A percentile compares a stretch with the other conserved stretches of the same genome.
Evolutionary conservation across 2,888 invertebrate genomes (phyloP).

Genomic region (Ophion slaviceki): DNA sequence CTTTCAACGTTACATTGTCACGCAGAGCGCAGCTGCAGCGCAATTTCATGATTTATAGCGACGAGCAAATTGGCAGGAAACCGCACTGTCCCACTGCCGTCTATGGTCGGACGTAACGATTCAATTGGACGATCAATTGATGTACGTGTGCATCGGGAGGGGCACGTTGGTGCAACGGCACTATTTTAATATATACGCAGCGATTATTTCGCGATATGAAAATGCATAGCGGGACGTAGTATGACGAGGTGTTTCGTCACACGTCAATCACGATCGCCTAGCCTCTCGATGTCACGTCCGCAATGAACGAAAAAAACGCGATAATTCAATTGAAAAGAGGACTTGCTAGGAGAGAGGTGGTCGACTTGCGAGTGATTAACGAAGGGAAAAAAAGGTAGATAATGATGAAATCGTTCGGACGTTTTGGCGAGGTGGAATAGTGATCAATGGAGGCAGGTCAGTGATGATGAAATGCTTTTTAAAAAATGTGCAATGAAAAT

Average conservation of each 20-base stretch:
- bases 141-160: not conserved
- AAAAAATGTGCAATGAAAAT: too few relatives aligned
- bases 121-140: not conserved
- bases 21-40: not conserved
- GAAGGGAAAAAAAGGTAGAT: not conserved
- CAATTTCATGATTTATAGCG: not conserved
- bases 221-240: not conserved
- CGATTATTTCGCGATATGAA: not conserved
- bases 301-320: not conserved
- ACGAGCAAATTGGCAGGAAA: conserved; percentile 6
- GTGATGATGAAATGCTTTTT: not conserved
- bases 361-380: not conserved
- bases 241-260: not conserved
- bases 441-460: not conserved
- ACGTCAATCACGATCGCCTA: not conserved
- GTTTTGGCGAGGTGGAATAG: not conserved
- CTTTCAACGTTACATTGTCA: not conserved
- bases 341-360: not conserved
- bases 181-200: not conserved
- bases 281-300: not conserved
- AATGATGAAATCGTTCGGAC: not conserved
- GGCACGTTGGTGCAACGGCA: not conserved
- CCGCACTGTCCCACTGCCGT: not conserved
- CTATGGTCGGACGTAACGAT: not conserved
- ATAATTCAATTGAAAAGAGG: not conserved